Percentiles rank a stretch among this genome's conserved stretches.
Evolutionary conservation across 2,888 invertebrate species (phyloP).

Genomic region (Diaphora mendica): DNA sequence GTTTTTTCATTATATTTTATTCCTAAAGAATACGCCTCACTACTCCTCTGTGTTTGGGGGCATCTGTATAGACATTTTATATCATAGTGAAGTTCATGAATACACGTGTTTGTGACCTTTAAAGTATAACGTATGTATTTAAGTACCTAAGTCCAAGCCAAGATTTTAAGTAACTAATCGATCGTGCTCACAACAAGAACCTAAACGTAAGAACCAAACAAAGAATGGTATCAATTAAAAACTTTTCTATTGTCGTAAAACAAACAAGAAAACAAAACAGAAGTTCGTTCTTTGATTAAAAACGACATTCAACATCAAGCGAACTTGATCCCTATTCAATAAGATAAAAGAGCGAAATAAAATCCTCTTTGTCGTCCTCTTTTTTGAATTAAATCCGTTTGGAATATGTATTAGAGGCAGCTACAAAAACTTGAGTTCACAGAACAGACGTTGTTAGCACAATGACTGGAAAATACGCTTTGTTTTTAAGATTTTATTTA

Average conservation of each 20-base stretch:
- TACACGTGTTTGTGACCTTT: background rate
- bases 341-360: conserved; percentile 50
- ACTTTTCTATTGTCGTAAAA: conserved; percentile 69
- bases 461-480: conserved; percentile 42
- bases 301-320: conserved; percentile 58
- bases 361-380: conserved; percentile 47
- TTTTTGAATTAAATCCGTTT: conserved; percentile 60
- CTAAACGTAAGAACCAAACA: conserved; percentile 53
- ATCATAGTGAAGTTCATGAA: background rate
- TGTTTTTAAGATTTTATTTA: background rate
- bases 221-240: conserved; percentile 70
- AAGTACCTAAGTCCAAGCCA: background rate
- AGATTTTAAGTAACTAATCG: conserved; percentile 34
- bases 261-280: conserved; percentile 69
- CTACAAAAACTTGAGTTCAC: conserved; percentile 46
- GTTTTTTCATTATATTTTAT: background rate
- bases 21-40: background rate
- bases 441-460: conserved; percentile 47
- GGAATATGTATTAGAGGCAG: conserved; percentile 54
- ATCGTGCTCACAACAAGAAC: conserved; percentile 42
- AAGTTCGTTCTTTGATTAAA: conserved; percentile 72
- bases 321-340: conserved; percentile 60
- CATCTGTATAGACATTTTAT: background rate
- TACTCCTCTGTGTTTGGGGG: background rate
- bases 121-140: background rate